These are phyloP conservation scores for Rutilus rutilus DNA, from an alignment of 2,113 vertebrate genomes.

Conservation along the genomic window DNA sequence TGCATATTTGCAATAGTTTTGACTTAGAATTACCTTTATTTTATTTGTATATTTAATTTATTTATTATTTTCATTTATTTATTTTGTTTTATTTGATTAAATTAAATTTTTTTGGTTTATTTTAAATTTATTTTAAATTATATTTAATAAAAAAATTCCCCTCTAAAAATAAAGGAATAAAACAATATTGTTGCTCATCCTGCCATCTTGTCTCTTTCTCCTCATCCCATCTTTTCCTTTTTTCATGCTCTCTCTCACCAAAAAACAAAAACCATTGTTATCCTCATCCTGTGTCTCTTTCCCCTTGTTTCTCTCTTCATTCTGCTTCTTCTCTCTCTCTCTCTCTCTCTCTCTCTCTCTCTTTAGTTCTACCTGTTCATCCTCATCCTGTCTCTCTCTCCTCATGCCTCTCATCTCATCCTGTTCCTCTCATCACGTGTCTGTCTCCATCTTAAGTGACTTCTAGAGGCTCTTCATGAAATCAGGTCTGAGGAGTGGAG, in stretches of 20 bases:
- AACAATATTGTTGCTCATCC: background rate
- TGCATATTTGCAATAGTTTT: background rate
- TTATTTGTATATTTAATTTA: background rate
- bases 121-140: background rate
- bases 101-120: no score
- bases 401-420: background rate
- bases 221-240: background rate
- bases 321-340: background rate
- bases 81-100: no score
- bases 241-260: background rate
- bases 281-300: background rate
- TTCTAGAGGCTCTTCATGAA: background rate
- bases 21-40: no score
- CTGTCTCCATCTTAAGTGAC: slow-evolving; percentile 2
- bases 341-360: background rate
- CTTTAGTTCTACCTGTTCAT: background rate
- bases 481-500: background rate
- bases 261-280: background rate
- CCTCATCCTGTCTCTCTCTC: background rate
- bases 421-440: background rate
- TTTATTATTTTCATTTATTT: no score
- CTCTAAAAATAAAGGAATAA: background rate
- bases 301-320: background rate
- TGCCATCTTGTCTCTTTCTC: background rate
- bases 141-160: background rate